Percentiles rank a stretch among this genome's conserved stretches.
Conservation (phyloP, 2,113 vertebrate genomes). For the Typhlomys cinereus region DNA sequence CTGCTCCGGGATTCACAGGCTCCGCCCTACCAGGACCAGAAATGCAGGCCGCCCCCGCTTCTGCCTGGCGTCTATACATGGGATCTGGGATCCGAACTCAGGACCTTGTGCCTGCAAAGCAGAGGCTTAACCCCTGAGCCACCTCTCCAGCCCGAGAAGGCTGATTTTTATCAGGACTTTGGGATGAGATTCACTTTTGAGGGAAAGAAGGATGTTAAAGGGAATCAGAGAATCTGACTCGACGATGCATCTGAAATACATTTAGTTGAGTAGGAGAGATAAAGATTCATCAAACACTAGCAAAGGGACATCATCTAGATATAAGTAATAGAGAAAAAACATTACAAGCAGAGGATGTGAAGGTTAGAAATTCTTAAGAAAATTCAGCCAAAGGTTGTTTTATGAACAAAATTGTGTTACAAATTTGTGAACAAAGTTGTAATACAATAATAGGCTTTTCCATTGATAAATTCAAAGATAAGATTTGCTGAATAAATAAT, state of each 20-base stretch:
- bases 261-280: constrained; percentile 32
- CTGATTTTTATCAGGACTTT: background rate
- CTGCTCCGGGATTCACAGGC: too few relatives aligned
- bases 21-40: too few relatives aligned
- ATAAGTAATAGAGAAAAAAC: constrained; percentile 26
- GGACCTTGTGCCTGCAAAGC: too few relatives aligned
- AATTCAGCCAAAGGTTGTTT: background rate
- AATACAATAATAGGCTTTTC: background rate
- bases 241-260: background rate
- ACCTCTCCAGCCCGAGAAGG: too few relatives aligned
- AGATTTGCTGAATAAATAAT: background rate
- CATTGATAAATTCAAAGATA: background rate
- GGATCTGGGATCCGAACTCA: too few relatives aligned
- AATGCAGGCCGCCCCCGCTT: too few relatives aligned
- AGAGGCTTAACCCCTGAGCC: too few relatives aligned
- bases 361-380: background rate
- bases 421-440: background rate
- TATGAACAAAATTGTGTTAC: constrained; percentile 18
- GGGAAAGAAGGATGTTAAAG: background rate
- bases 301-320: constrained; percentile 6
- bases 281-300: background rate
- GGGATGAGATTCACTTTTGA: background rate
- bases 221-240: background rate
- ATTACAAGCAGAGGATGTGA: background rate
- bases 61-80: too few relatives aligned